Percentiles rank a stretch among this genome's conserved stretches.
phyloP scores from a whole-genome alignment of 2,797 vertebrate species.

The Gambelia wislizenii region DNA sequence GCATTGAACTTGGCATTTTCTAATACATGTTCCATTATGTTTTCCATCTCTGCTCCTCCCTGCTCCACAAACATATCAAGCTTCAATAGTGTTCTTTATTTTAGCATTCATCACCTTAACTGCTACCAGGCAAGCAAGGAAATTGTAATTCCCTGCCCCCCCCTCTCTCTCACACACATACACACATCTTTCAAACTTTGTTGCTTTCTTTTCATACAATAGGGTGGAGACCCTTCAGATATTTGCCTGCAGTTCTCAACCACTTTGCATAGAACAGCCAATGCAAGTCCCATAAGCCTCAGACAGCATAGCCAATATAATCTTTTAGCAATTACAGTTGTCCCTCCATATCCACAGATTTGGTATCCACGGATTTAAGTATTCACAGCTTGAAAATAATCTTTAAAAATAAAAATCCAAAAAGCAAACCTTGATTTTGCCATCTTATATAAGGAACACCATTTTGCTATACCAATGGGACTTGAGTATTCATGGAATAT shows the following conservation, averaged over 20 bases:
- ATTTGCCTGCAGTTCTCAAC: not conserved
- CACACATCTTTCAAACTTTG: not conserved
- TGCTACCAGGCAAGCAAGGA: not conserved
- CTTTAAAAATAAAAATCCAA: too few species aligned
- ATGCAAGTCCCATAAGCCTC: not conserved
- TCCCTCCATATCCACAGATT: too few species aligned
- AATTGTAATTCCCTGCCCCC: not conserved
- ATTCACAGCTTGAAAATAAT: too few species aligned
- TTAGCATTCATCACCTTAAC: not conserved
- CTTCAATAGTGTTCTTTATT: not conserved
- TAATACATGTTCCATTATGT: not conserved
- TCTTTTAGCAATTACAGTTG: not conserved
- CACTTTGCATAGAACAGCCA: not conserved
- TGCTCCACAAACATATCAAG: not conserved
- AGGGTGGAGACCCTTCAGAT: not conserved
- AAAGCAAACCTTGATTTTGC: too few species aligned
- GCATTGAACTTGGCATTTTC: slow-evolving; percentile 21
- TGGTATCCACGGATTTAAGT: too few species aligned
- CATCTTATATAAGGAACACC: too few species aligned
- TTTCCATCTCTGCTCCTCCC: not conserved
- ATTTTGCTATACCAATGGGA: too few species aligned
- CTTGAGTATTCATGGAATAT: too few species aligned
- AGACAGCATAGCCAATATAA: not conserved
- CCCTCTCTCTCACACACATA: not conserved
- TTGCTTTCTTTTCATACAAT: not conserved